Conservation (phyloP, 2,113 vertebrate species). For the Pachyramphus minor region DNA sequence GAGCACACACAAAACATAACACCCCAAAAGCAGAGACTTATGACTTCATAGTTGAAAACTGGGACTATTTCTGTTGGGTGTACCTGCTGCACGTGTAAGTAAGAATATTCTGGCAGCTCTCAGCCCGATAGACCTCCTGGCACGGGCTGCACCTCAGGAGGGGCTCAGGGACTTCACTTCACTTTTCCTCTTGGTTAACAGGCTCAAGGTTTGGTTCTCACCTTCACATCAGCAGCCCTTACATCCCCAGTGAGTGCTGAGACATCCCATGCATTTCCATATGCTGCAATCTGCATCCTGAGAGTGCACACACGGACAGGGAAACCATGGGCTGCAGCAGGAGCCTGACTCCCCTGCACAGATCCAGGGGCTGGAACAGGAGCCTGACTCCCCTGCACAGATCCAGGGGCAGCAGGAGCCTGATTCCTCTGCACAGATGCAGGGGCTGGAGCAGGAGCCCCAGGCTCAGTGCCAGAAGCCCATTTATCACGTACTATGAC, state of each 20-base stretch:
- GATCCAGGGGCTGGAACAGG: background rate
- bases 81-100: background rate
- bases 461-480: background rate
- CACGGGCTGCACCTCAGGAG: background rate
- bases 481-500: background rate
- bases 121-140: background rate
- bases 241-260: background rate
- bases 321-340: background rate
- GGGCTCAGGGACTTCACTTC: background rate
- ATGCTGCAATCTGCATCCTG: background rate
- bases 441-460: background rate
- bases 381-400: background rate
- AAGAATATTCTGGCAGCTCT: background rate
- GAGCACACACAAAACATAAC: background rate
- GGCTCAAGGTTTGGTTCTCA: background rate
- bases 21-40: background rate
- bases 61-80: background rate
- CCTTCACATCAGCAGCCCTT: background rate
- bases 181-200: background rate
- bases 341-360: background rate
- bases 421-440: background rate
- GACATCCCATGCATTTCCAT: background rate
- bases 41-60: rapidly evolving
- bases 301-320: rapidly evolving
- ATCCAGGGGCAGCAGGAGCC: background rate